A percentile compares a stretch with the other conserved stretches of the same genome.
Evolutionary conservation across 1,140 invertebrate species (phyloP).

Genomic region (Drosophila kurseongensis): DNA sequence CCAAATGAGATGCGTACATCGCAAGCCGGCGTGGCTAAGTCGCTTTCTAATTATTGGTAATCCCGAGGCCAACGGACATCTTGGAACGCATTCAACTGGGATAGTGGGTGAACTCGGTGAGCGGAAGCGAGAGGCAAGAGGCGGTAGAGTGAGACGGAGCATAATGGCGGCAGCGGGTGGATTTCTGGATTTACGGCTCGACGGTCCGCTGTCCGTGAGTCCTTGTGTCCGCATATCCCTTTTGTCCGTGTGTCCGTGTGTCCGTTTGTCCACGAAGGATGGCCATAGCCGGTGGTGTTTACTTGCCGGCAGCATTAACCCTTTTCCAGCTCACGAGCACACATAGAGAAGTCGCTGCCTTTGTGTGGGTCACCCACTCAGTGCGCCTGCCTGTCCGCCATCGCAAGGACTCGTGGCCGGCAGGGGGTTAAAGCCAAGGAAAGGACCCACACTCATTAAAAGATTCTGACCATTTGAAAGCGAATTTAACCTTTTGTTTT

Average conservation of each 20-base stretch:
- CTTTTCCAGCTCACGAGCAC: constrained; percentile 46
- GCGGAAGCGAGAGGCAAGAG: not conserved
- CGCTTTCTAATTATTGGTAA: constrained; percentile 45
- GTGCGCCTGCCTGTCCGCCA: constrained; percentile 75
- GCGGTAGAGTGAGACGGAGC: constrained; percentile 21
- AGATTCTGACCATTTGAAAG: constrained; percentile 79
- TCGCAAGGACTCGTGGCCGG: not conserved
- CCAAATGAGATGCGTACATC: constrained; percentile 32
- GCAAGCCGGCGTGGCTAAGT: constrained; percentile 9
- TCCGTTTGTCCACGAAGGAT: constrained; percentile 35
- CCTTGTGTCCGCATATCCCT: constrained; percentile 7
- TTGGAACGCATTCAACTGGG: constrained; percentile 13
- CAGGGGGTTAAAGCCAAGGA: constrained; percentile 1
- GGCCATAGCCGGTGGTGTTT: constrained; percentile 75
- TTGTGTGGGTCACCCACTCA: constrained; percentile 69
- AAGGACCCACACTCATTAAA: constrained; percentile 65
- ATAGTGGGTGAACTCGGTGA: not conserved
- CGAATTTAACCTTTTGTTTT: constrained; percentile 82
- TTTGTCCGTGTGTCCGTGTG: constrained; percentile 25
- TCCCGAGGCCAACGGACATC: constrained; percentile 44
- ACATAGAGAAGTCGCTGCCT: constrained; percentile 22
- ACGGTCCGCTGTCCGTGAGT: constrained; percentile 27
- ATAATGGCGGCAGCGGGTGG: constrained; percentile 76
- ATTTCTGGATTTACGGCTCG: constrained; percentile 46
- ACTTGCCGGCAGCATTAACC: constrained; percentile 76